Evolutionary conservation across 2,113 vertebrate genomes (phyloP).

Genomic region (Ceyx melanurus): DNA sequence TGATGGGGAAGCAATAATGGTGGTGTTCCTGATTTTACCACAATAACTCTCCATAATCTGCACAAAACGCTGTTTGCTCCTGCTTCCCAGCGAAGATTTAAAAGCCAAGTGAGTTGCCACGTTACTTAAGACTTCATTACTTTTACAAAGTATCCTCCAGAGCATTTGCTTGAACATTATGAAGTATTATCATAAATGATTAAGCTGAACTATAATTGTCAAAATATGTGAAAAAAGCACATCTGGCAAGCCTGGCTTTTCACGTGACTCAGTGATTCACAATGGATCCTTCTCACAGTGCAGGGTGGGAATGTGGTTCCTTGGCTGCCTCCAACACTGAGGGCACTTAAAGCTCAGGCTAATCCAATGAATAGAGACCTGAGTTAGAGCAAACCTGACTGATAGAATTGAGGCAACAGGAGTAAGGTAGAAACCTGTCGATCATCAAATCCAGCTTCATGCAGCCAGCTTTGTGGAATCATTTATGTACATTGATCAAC

Average conservation of each 20-base stretch:
- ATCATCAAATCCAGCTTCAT: not conserved
- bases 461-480: not conserved
- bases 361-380: not conserved
- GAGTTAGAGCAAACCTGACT: not conserved
- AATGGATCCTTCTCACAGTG: not conserved
- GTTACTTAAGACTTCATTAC: constrained; percentile 61
- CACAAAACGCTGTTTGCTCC: constrained; percentile 7
- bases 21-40: constrained; percentile 34
- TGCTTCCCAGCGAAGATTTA: constrained; percentile 47
- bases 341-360: not conserved
- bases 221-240: constrained; percentile 69
- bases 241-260: constrained; percentile 37
- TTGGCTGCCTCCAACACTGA: not conserved
- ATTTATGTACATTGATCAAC: not conserved
- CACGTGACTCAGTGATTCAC: constrained; percentile 19
- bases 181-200: constrained; percentile 70
- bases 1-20: constrained; percentile 21
- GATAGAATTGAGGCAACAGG: too few species aligned
- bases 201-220: constrained; percentile 67
- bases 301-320: not conserved
- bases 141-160: constrained; percentile 59
- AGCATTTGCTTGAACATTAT: constrained; percentile 58
- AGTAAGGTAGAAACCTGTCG: not conserved
- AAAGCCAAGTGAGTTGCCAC: constrained; percentile 39
- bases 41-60: constrained; percentile 18